phyloP scores from a whole-genome alignment of 2,888 invertebrate species.

The Listrodromus nycthemerus region DNA sequence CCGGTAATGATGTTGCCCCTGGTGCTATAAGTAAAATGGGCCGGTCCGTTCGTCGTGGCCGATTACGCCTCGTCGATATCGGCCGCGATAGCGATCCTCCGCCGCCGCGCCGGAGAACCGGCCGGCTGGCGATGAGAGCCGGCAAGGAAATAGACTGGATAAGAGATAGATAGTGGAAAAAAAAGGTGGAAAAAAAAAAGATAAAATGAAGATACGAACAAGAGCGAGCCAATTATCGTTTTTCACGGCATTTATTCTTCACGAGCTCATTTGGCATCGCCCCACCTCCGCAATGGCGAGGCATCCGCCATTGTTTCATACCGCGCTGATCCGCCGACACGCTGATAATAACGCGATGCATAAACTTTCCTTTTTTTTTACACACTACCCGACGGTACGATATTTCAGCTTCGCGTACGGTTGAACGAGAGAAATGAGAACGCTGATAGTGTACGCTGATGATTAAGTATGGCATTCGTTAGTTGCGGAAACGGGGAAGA shows the following conservation, averaged over 20 bases:
- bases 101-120: neutral
- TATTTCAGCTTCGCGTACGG: neutral
- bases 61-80: conserved; percentile 75
- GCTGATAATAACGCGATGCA: conserved; percentile 12
- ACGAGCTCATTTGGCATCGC: conserved; percentile 1
- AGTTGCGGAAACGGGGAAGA: neutral
- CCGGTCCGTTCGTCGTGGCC: conserved; percentile 67
- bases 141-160: neutral
- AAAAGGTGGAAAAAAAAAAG: neutral
- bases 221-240: conserved; percentile 74
- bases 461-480: conserved; percentile 12
- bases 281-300: neutral
- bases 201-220: conserved; percentile 67
- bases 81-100: conserved; percentile 74
- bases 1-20: conserved; percentile 76
- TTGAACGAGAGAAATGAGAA: conserved; percentile 7
- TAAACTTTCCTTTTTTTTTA: neutral
- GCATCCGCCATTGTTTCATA: neutral
- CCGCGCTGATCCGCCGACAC: neutral
- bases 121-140: neutral
- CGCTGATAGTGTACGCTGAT: conserved; percentile 5
- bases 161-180: conserved; percentile 5
- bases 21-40: conserved; percentile 69
- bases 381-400: neutral
- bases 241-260: conserved; percentile 64